These are phyloP conservation scores for Phrixothrix hirtus DNA, from an alignment of 2,888 invertebrate species.

Conservation along the genomic window DNA sequence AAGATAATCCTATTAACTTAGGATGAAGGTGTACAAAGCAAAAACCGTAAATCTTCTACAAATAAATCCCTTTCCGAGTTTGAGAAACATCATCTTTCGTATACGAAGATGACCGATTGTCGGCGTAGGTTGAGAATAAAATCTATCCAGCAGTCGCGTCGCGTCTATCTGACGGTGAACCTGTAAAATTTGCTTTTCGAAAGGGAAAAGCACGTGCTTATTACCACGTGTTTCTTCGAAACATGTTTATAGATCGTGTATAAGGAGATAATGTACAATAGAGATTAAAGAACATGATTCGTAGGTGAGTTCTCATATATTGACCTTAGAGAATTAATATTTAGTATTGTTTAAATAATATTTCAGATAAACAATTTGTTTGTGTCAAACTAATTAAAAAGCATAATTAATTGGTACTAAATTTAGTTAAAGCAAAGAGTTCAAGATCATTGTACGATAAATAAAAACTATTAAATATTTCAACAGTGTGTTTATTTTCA, in stretches of 20 bases:
- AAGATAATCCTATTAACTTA: constrained; percentile 4
- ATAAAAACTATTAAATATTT: too few relatives aligned
- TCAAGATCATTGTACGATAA: too few relatives aligned
- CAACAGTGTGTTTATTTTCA: too few relatives aligned
- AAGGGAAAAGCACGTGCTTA: constrained; percentile 44
- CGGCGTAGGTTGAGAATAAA: constrained; percentile 45
- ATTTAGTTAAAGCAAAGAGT: not conserved
- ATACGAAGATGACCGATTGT: constrained; percentile 51
- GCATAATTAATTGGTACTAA: too few relatives aligned
- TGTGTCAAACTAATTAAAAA: not conserved
- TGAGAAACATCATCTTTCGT: constrained; percentile 37
- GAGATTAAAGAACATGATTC: constrained; percentile 1
- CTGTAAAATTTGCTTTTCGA: constrained; percentile 47
- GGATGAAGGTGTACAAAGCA: constrained; percentile 6
- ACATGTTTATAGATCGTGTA: constrained; percentile 23
- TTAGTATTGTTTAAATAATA: too few relatives aligned
- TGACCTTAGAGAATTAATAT: too few relatives aligned
- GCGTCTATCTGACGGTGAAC: constrained; percentile 47
- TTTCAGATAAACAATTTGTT: too few relatives aligned
- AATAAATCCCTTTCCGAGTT: constrained; percentile 15
- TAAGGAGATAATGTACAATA: not conserved
- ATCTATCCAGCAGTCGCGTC: constrained; percentile 50
- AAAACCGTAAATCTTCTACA: constrained; percentile 20
- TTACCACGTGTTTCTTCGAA: constrained; percentile 44
- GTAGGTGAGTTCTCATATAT: constrained; percentile 11